Conservation (phyloP, 2,113 vertebrate genomes). For the Ploceus nigricollis region DNA sequence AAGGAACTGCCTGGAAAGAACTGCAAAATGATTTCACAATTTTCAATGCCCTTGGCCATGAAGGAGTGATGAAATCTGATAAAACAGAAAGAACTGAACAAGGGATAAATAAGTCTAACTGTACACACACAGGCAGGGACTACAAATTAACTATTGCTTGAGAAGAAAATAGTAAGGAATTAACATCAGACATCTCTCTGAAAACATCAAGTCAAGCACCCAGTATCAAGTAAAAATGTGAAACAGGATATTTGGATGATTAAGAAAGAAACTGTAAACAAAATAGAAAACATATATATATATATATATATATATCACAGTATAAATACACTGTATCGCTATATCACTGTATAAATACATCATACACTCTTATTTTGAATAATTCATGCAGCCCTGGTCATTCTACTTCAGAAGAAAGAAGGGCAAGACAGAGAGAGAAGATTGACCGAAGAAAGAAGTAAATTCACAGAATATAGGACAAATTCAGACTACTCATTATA, state of each 20-base stretch:
- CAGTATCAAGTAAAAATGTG: slow-evolving; percentile 5
- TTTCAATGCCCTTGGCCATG: neutral
- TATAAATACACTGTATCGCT: slow-evolving; percentile 59
- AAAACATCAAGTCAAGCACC: slow-evolving; percentile 29
- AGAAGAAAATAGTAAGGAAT: neutral
- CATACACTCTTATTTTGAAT: slow-evolving; percentile 59
- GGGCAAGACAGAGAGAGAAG: slow-evolving; percentile 36
- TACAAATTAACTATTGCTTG: slow-evolving; percentile 18
- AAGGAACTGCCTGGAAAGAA: slow-evolving; percentile 17
- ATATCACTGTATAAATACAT: slow-evolving; percentile 63
- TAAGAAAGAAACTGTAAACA: slow-evolving; percentile 56
- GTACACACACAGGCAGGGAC: neutral
- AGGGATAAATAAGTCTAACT: neutral
- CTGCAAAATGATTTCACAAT: slow-evolving; percentile 29
- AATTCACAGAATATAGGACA: slow-evolving; percentile 48
- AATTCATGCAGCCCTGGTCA: slow-evolving; percentile 60
- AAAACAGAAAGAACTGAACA: slow-evolving; percentile 9
- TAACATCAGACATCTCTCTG: slow-evolving; percentile 3
- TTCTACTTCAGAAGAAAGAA: slow-evolving; percentile 44
- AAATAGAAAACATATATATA: slow-evolving; percentile 62
- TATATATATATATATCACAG: slow-evolving; percentile 30
- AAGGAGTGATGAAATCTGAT: neutral
- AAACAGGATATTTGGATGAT: slow-evolving; percentile 19
- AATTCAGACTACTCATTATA: slow-evolving; percentile 37
- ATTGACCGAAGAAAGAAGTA: slow-evolving; percentile 24